Percentiles rank a stretch among this genome's conserved stretches.
Conservation (phyloP, 2,888 invertebrate species). For the Luperina testacea region DNA sequence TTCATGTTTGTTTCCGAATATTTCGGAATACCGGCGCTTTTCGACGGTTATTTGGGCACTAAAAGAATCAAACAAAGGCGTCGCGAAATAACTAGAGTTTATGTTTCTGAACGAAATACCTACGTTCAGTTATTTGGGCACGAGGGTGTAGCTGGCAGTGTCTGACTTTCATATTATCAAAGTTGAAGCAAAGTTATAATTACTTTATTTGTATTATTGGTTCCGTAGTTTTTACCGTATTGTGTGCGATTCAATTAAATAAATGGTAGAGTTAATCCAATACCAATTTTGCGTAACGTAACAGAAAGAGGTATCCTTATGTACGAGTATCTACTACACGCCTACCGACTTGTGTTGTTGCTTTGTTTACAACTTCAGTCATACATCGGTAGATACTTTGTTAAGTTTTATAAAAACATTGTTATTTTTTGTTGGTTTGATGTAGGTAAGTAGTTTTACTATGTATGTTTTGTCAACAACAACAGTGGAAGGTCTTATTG, state of each 20-base stretch:
- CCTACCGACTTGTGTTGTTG: background rate
- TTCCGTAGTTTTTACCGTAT: slow-evolving; percentile 4
- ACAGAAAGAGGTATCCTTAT: background rate
- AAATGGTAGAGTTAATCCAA: background rate
- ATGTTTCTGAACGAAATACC: slow-evolving; percentile 22
- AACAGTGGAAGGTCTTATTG: background rate
- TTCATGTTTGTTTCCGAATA: background rate
- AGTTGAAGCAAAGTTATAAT: slow-evolving; percentile 33
- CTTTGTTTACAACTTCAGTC: background rate
- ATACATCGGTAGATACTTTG: background rate
- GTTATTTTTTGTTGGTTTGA: background rate
- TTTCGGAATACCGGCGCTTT: background rate
- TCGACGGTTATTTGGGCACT: slow-evolving; percentile 12
- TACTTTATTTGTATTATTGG: slow-evolving; percentile 34
- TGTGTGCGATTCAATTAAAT: background rate
- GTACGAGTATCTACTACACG: background rate
- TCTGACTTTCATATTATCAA: slow-evolving; percentile 8
- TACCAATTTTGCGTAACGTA: background rate
- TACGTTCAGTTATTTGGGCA: background rate
- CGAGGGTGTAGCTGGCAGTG: slow-evolving; percentile 13
- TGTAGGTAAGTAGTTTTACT: background rate
- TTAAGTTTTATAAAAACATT: background rate
- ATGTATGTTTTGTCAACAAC: background rate
- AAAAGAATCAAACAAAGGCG: slow-evolving; percentile 27
- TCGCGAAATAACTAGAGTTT: background rate